Evolutionary conservation across 2,888 invertebrate genomes (phyloP).

Genomic region (Drosophila mettleri): DNA sequence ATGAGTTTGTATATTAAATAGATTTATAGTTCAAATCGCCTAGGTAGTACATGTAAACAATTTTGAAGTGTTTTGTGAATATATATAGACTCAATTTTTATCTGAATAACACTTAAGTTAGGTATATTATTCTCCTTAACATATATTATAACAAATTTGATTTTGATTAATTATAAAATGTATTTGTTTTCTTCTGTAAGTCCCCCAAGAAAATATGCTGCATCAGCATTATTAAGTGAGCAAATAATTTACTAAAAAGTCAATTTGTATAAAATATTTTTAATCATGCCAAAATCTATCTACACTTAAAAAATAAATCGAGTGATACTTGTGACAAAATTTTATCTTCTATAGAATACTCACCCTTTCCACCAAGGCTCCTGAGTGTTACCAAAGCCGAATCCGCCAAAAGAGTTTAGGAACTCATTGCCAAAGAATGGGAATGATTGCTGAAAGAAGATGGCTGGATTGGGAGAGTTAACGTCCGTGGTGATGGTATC

Average conservation of each 20-base stretch:
- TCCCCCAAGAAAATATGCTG: background rate
- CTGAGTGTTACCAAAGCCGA: constrained; percentile 79
- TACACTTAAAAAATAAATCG: background rate
- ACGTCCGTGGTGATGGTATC: constrained; percentile 81
- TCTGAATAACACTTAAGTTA: background rate
- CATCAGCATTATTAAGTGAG: background rate
- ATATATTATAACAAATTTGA: background rate
- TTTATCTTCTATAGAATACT: constrained; percentile 57
- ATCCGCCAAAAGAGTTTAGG: constrained; percentile 83
- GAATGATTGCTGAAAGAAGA: constrained; percentile 83
- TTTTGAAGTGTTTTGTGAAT: too few species aligned
- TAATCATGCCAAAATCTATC: background rate
- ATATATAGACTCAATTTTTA: too few species aligned
- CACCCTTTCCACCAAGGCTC: constrained; percentile 85
- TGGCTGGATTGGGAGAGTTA: constrained; percentile 71
- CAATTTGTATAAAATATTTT: background rate
- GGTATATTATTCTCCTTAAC: background rate
- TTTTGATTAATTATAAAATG: background rate
- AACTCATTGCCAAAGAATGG: constrained; percentile 84
- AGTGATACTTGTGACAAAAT: background rate
- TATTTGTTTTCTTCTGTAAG: background rate
- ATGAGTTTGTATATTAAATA: background rate
- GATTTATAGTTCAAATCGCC: background rate
- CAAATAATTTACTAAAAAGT: background rate
- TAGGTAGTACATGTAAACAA: too few species aligned